A percentile compares a stretch with the other conserved stretches of the same genome.
phyloP scores from a whole-genome alignment of 2,888 invertebrate genomes.

The Lasioglossum figueresi region DNA sequence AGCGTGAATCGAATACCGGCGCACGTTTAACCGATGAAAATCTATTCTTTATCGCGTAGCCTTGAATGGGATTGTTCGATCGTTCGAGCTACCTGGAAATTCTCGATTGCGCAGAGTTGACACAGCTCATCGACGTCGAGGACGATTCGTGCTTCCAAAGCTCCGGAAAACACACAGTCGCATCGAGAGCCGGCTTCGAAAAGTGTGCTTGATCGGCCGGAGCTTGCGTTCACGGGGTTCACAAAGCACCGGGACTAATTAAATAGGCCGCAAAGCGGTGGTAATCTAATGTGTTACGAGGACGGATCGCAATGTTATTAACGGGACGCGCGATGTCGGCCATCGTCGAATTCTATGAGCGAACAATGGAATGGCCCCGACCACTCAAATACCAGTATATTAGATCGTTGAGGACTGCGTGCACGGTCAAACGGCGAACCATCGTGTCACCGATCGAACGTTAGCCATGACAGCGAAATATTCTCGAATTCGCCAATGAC shows the following conservation, averaged over 20 bases:
- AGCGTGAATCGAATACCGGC: background rate
- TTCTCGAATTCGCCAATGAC: slow-evolving; percentile 34
- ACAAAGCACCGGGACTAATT: slow-evolving; percentile 71
- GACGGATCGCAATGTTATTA: slow-evolving; percentile 50
- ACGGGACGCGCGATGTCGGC: slow-evolving; percentile 35
- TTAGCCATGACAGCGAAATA: slow-evolving; percentile 52
- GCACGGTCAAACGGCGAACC: slow-evolving; percentile 47
- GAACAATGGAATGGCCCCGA: slow-evolving; percentile 43
- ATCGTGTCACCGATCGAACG: slow-evolving; percentile 51
- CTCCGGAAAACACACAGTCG: slow-evolving; percentile 20
- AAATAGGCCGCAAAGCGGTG: slow-evolving; percentile 67
- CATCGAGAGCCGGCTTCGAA: background rate
- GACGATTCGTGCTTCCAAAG: slow-evolving; percentile 16
- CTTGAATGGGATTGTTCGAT: background rate
- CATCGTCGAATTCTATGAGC: slow-evolving; percentile 11
- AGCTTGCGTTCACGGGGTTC: slow-evolving; percentile 21
- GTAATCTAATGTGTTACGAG: slow-evolving; percentile 63
- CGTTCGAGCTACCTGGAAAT: background rate
- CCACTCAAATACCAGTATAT: slow-evolving; percentile 57
- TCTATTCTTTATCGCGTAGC: background rate
- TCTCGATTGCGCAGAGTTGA: background rate
- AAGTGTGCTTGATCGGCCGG: slow-evolving; percentile 44
- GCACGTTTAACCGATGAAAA: background rate
- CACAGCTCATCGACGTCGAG: slow-evolving; percentile 16
- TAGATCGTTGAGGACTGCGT: slow-evolving; percentile 39